These are phyloP conservation scores for Chaetodon trifascialis DNA, from an alignment of 2,113 vertebrate genomes.

Conservation along the genomic window DNA sequence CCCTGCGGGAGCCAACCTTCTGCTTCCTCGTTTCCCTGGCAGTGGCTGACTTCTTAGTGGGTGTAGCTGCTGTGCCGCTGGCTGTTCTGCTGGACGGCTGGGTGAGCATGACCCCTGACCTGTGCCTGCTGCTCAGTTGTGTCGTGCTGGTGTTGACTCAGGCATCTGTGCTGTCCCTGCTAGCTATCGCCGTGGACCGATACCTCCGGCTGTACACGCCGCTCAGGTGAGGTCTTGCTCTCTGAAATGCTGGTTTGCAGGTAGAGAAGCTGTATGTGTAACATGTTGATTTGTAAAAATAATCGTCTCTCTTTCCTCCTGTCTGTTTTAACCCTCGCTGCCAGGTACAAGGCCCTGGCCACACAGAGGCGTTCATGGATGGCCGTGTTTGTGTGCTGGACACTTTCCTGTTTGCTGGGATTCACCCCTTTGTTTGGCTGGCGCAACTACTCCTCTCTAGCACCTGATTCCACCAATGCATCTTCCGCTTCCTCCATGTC, in stretches of 20 bases:
- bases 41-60: conserved; percentile 76
- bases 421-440: conserved; percentile 77
- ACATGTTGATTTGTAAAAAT: neutral
- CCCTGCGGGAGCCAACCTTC: conserved; percentile 77
- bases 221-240: conserved; percentile 66
- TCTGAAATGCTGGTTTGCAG: neutral
- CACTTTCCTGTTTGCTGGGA: conserved; percentile 71
- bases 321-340: neutral
- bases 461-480: conserved; percentile 25
- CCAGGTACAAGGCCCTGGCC: conserved; percentile 72
- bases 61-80: conserved; percentile 74
- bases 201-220: conserved; percentile 72
- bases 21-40: conserved; percentile 80
- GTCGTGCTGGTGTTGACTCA: conserved; percentile 76
- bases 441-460: conserved; percentile 43
- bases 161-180: conserved; percentile 76
- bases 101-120: conserved; percentile 55
- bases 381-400: conserved; percentile 70
- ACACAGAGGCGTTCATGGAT: conserved; percentile 64
- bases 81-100: conserved; percentile 72
- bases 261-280: neutral
- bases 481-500: conserved; percentile 31
- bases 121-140: conserved; percentile 76
- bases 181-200: conserved; percentile 77
- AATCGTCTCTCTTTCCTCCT: neutral